A percentile compares a stretch with the other conserved stretches of the same genome.
These are phyloP conservation scores for Gadus macrocephalus DNA, from an alignment of 2,113 vertebrate genomes.

Conservation along the genomic window DNA sequence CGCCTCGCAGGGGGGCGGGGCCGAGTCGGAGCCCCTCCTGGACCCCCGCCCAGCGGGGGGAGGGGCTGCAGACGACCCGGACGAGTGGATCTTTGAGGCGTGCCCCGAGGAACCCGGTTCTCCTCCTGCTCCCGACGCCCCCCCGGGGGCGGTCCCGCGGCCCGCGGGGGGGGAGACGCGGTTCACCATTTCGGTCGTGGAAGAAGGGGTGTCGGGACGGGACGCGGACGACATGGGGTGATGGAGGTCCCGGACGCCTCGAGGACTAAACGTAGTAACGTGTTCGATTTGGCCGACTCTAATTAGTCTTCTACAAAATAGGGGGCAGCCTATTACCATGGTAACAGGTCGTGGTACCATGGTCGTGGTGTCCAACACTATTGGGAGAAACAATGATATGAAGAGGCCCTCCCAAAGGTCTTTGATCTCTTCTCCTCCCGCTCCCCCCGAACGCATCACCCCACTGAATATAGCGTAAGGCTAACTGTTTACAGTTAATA, in stretches of 20 bases:
- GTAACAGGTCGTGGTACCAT: too few relatives aligned
- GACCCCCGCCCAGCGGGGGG: constrained; percentile 56
- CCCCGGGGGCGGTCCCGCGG: constrained; percentile 28
- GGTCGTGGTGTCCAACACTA: too few relatives aligned
- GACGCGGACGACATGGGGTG: constrained; percentile 47
- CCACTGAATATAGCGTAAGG: too few relatives aligned
- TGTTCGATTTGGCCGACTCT: background rate
- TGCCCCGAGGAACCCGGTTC: background rate
- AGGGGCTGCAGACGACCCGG: background rate
- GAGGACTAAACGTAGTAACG: constrained; percentile 30
- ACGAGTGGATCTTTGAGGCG: constrained; percentile 3
- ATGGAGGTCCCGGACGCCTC: background rate
- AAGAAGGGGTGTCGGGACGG: constrained; percentile 11
- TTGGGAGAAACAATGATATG: too few relatives aligned
- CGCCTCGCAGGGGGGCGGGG: constrained; percentile 29
- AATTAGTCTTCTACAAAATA: too few relatives aligned
- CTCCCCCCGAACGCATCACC: too few relatives aligned
- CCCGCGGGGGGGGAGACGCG: constrained; percentile 25
- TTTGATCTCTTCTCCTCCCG: too few relatives aligned
- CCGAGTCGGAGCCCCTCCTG: constrained; percentile 25
- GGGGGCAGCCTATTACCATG: too few relatives aligned
- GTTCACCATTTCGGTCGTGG: constrained; percentile 56
- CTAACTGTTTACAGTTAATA: too few relatives aligned
- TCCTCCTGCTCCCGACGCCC: background rate
- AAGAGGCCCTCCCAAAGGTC: too few relatives aligned